Evolutionary conservation across 2,797 vertebrate species (phyloP), one percentile per base, ranked within the genome.

Genomic region (Diplodus puntazzo): DNA sequence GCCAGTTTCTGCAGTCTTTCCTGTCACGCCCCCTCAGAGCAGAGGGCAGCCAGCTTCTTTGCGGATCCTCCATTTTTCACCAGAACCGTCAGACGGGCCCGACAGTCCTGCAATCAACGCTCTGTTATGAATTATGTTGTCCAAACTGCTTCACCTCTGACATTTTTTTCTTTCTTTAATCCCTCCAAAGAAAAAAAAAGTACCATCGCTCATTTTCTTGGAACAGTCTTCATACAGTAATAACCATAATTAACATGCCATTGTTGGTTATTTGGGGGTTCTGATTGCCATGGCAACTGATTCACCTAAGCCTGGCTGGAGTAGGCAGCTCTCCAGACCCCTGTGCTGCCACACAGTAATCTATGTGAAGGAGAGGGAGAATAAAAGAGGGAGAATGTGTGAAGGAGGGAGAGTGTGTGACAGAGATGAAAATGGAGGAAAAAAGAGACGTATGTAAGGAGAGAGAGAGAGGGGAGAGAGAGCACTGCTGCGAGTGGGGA

Each of bases 161-260:
- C 90, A 88, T 27, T 27, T 90, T 85, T 82, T 34, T 7, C 87
- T 81, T 86, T 84, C 83, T 92, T 89, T 89, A 85, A 87, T 87
- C 77, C 87, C 76, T 80, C 77, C 80, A 69, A 76, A 88, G 89
- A 83, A 87, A 27, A 27, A 27, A 27, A 34, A 87, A 88, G 82
- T 57, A 87, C 61, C 87, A 77, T 88, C 79, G 69, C 80, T 87
- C 82, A 87, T 89, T 89, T 90, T 87, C 91, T 89, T 87, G 82
- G 84, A 93, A 88, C 89, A 62, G 77, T 88, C 88, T 83, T 90
- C 83, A 78, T 91, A 89, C 86, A 77, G 85, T 95, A 94, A 95
- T 95, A 92, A 94, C 92, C 87, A 79, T 94, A 92, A 94, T 95
- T 94, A 94, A 87, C 92, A 91, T 93, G 92, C 93, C 93, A 92